Base-by-base conservation (phyloP, 2,797 vertebrate species). In the Poliocrania exsul region DNA sequence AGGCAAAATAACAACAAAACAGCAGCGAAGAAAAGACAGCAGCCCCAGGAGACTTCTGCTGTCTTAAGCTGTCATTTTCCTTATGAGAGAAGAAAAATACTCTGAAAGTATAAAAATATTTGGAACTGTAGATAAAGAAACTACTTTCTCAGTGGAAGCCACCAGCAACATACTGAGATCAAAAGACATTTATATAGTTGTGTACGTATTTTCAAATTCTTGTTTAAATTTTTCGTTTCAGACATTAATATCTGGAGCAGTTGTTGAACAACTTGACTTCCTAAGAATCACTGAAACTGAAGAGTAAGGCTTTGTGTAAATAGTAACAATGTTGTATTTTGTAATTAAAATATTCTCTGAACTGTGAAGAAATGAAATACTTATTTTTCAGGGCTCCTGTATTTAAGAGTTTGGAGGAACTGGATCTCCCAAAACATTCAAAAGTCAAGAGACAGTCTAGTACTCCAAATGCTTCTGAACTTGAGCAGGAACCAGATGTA, bases 201-300 rank as follows among this genome's bases (percentile, higher is more conserved):
- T 4, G 4, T 70, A 60, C 42, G 6, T 65, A 25, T 61, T 81
- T 42, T 54, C 4, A 15, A 5, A 33, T 53, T 47, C 29, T 37
- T 6, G 57, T 90, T 69, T 72, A 28, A 67, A 71, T 72, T 73
- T 96, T 77, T 21, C 33, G 21, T 95, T 98, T 75, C 97, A 99
- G 99, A 99, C 99, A 4, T 97, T 99, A 95, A 99, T 99, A 97
- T 99, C 99, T 61, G 99, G 99, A 97, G 99, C 99, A 2, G 98
- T 99, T 62, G 98, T 99, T 90, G 99, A 99, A 94, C 99, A 99
- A 91, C 95, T 99, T 96, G 99, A 99, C 97, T 99, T 99, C 95
- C 97, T 99, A 44, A 98, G 98, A 56, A 98, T 99, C 96, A 98
- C 99, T 86, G 99, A 99, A 88, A 97, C 98, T 29, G 99, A 98